phyloP scores from a whole-genome alignment of 2,113 vertebrate genomes.

The Rana temporaria region DNA sequence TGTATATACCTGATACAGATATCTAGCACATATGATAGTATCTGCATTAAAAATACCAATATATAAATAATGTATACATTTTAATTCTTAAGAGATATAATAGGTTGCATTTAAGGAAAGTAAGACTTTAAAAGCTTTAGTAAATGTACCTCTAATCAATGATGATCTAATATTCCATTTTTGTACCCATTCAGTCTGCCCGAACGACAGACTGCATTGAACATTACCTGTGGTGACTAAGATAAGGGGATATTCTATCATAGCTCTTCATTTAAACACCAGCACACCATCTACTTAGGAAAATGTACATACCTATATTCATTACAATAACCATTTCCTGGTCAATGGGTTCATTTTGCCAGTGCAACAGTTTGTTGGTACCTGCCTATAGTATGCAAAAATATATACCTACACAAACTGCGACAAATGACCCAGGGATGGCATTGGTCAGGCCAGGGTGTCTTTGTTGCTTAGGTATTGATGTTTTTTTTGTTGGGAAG shows the following conservation, averaged over 20 bases:
- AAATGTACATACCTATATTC: too few relatives aligned
- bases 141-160: conserved; percentile 39
- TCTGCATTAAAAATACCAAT: conserved; percentile 7
- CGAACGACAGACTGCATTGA: conserved; percentile 17
- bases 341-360: too few relatives aligned
- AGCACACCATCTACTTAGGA: too few relatives aligned
- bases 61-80: neutral
- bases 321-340: too few relatives aligned
- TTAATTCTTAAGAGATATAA: conserved; percentile 12
- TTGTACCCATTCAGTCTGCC: conserved; percentile 2
- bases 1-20: neutral
- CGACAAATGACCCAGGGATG: too few relatives aligned
- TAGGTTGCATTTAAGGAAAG: conserved; percentile 12
- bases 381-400: too few relatives aligned
- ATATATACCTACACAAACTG: too few relatives aligned
- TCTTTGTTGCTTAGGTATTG: too few relatives aligned
- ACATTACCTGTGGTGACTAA: neutral
- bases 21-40: neutral
- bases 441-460: too few relatives aligned
- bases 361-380: too few relatives aligned
- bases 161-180: conserved; percentile 5
- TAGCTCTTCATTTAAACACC: too few relatives aligned
- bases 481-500: too few relatives aligned
- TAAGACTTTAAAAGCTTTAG: conserved; percentile 34
- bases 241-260: neutral